These are phyloP conservation scores for Heterodera schachtii DNA, from an alignment of 1,140 invertebrate species.

Conservation along the genomic window DNA sequence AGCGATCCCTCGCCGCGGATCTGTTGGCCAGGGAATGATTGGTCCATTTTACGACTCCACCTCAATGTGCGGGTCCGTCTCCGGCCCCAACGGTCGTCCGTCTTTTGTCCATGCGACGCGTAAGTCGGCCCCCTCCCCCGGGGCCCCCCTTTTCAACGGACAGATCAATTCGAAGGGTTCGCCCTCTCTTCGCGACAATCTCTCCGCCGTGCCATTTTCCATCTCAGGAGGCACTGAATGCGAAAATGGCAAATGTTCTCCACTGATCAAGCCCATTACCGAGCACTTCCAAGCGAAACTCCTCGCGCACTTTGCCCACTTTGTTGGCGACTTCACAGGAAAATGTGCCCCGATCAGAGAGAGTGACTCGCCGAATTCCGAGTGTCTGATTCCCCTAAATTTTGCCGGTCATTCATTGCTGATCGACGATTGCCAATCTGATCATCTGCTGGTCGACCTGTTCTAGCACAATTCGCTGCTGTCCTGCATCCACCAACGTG, in stretches of 20 bases:
- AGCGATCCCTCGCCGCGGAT: conserved; percentile 49
- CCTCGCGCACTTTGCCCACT: conserved; percentile 17
- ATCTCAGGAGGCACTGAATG: conserved; percentile 58
- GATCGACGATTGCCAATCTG: background rate
- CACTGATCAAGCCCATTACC: background rate
- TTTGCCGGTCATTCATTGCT: background rate
- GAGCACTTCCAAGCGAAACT: conserved; percentile 27
- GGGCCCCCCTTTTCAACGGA: conserved; percentile 46
- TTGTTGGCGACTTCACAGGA: conserved; percentile 58
- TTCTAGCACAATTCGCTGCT: conserved; percentile 26
- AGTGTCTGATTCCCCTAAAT: conserved; percentile 61
- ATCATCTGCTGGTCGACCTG: conserved; percentile 11
- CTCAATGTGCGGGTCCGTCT: conserved; percentile 17
- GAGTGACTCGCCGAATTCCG: conserved; percentile 46
- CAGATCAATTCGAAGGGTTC: conserved; percentile 52
- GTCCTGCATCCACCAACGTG: conserved; percentile 47
- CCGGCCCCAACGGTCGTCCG: conserved; percentile 47
- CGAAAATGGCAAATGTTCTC: background rate
- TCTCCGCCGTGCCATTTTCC: conserved; percentile 38
- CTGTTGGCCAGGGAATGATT: conserved; percentile 35
- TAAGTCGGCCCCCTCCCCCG: conserved; percentile 37
- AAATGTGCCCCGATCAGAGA: conserved; percentile 50
- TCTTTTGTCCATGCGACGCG: conserved; percentile 58
- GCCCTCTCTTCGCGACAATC: conserved; percentile 52
- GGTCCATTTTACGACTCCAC: background rate